A percentile compares a stretch with the other conserved stretches of the same genome.
These are phyloP conservation scores for Rhopilema esculentum DNA, from an alignment of 30 jellyfish, hydroid and myxozoan species.

Conservation along the genomic window DNA sequence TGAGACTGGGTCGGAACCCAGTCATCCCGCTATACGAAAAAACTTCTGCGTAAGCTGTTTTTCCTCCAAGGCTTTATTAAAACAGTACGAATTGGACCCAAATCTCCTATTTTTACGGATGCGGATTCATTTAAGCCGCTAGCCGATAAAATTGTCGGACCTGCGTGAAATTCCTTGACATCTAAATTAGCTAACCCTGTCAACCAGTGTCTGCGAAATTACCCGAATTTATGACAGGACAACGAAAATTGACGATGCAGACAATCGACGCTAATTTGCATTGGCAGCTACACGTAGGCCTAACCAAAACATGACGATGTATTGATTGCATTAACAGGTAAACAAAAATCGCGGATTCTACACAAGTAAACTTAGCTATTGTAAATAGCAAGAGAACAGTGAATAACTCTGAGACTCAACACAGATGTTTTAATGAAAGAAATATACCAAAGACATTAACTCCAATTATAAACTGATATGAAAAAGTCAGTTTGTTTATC, in stretches of 20 bases:
- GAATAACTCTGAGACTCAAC: not conserved
- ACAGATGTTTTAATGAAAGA: not conserved
- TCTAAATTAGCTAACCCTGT: not conserved
- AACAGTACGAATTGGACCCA: too few relatives aligned
- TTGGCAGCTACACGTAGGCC: not conserved
- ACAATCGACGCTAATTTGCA: not conserved
- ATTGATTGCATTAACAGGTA: not conserved
- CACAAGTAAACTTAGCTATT: not conserved
- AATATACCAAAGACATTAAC: not conserved
- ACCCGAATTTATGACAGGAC: not conserved
- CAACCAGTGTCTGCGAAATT: not conserved
- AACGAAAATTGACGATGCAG: not conserved
- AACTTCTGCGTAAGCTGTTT: too few relatives aligned
- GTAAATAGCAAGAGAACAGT: not conserved
- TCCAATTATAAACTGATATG: not conserved
- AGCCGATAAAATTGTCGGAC: not conserved
- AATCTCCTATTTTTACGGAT: too few relatives aligned
- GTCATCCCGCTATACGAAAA: too few relatives aligned
- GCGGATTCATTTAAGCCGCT: too few relatives aligned
- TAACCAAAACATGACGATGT: not conserved
- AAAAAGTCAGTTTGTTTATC: not conserved
- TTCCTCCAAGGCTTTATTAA: too few relatives aligned
- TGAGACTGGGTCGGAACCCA: too few relatives aligned
- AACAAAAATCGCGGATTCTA: not conserved
- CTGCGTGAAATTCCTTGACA: not conserved